These are phyloP conservation scores for Oryctolagus cuniculus DNA, from an alignment of 2,113 vertebrate species.

Conservation along the genomic window DNA sequence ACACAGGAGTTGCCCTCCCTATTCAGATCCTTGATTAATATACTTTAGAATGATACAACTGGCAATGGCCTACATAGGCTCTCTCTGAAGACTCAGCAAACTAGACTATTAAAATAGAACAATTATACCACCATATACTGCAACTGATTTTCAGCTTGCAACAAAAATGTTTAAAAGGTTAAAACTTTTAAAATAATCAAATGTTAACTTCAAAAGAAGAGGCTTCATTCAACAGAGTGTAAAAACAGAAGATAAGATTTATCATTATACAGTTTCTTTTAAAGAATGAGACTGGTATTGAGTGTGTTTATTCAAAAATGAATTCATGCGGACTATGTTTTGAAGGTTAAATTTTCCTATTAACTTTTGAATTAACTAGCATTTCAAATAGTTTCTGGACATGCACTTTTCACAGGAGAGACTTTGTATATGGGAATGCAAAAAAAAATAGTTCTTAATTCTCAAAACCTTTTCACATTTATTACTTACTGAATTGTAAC, in stretches of 20 bases:
- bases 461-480: conserved; percentile 22
- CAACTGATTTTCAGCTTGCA: neutral
- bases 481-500: neutral
- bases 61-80: conserved; percentile 74
- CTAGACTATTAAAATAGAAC: conserved; percentile 71
- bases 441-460: neutral
- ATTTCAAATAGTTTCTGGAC: neutral
- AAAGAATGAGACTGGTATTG: neutral
- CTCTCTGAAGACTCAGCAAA: conserved; percentile 70
- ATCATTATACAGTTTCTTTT: neutral
- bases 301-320: neutral
- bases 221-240: neutral
- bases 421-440: neutral
- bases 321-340: neutral
- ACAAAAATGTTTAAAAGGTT: neutral
- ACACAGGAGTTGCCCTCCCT: conserved; percentile 66
- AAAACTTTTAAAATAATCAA: conserved; percentile 34
- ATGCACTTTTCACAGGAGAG: neutral
- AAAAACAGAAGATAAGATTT: neutral
- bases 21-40: conserved; percentile 78
- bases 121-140: conserved; percentile 54
- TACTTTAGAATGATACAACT: conserved; percentile 70
- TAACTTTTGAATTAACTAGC: neutral
- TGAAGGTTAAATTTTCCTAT: conserved; percentile 29
- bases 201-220: neutral